A percentile compares a stretch with the other conserved stretches of the same genome.
phyloP scores from a whole-genome alignment of 1,140 invertebrate species.

The Drosophila jambulina region DNA sequence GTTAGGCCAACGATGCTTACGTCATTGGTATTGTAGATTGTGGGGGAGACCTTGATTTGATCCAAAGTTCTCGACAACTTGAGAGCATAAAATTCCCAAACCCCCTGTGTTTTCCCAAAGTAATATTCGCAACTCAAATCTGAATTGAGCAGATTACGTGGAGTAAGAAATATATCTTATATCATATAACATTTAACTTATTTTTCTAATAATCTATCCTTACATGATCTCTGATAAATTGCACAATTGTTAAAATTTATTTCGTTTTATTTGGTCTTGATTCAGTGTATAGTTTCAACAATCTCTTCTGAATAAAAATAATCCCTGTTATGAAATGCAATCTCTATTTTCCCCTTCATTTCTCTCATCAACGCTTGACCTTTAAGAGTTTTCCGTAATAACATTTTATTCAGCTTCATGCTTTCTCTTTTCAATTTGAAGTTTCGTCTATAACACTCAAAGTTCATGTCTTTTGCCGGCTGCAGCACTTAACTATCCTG shows the following conservation, averaged over 20 bases:
- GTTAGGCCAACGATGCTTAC: neutral
- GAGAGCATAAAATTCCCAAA: too few relatives aligned
- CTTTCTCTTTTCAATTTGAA: constrained; percentile 6
- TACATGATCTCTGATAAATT: too few relatives aligned
- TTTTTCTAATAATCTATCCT: neutral
- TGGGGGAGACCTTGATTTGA: too few relatives aligned
- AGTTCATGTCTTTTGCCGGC: constrained; percentile 3
- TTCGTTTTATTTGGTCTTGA: neutral
- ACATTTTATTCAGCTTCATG: neutral
- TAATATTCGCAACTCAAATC: too few relatives aligned
- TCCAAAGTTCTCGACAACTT: too few relatives aligned
- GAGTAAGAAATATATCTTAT: too few relatives aligned
- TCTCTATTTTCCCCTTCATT: neutral
- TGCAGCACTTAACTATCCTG: constrained; percentile 9
- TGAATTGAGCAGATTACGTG: too few relatives aligned
- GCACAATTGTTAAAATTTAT: neutral
- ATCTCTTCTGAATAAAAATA: neutral
- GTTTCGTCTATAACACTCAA: constrained; percentile 20
- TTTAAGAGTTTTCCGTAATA: neutral
- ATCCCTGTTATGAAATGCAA: too few relatives aligned
- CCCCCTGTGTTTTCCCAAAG: too few relatives aligned
- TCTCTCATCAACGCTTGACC: neutral
- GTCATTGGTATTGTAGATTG: neutral
- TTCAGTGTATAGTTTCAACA: neutral
- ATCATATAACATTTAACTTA: too few relatives aligned